phyloP scores from a whole-genome alignment of 1,140 invertebrate genomes.

The Drosophila asahinai region DNA sequence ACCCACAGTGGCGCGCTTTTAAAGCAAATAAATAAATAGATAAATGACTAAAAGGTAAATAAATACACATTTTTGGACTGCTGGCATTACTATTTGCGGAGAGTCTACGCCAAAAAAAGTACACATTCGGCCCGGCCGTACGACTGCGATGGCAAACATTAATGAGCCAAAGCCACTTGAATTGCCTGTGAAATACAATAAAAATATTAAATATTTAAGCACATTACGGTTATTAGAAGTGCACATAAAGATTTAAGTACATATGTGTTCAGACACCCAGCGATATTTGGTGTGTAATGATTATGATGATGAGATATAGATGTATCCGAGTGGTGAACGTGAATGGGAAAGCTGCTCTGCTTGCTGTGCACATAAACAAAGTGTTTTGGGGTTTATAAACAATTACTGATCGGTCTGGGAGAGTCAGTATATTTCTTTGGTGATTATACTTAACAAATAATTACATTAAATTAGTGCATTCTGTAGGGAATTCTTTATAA shows the following conservation, averaged over 20 bases:
- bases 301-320: slow-evolving; percentile 35
- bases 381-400: slow-evolving; percentile 4
- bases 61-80: slow-evolving; percentile 79
- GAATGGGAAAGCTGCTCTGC: slow-evolving; percentile 1
- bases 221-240: slow-evolving; percentile 75
- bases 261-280: slow-evolving; percentile 36
- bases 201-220: slow-evolving; percentile 82
- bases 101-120: slow-evolving; percentile 59
- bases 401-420: not conserved
- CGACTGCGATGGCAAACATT: slow-evolving; percentile 54
- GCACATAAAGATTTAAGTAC: slow-evolving; percentile 63
- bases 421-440: too few relatives aligned
- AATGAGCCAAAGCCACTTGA: slow-evolving; percentile 64
- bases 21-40: slow-evolving; percentile 82
- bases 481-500: too few relatives aligned
- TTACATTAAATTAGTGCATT: too few relatives aligned
- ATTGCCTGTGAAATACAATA: slow-evolving; percentile 72
- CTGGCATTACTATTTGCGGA: slow-evolving; percentile 64
- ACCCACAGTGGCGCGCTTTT: slow-evolving; percentile 75
- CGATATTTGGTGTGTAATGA: slow-evolving; percentile 40
- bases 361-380: slow-evolving; percentile 21
- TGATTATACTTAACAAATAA: not conserved
- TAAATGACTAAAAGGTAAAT: slow-evolving; percentile 83
- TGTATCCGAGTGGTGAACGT: slow-evolving; percentile 9
- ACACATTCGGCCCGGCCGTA: slow-evolving; percentile 51